Evolutionary conservation across 2,888 invertebrate genomes (phyloP).

Genomic region (Amblyjoppa fuscipennis): DNA sequence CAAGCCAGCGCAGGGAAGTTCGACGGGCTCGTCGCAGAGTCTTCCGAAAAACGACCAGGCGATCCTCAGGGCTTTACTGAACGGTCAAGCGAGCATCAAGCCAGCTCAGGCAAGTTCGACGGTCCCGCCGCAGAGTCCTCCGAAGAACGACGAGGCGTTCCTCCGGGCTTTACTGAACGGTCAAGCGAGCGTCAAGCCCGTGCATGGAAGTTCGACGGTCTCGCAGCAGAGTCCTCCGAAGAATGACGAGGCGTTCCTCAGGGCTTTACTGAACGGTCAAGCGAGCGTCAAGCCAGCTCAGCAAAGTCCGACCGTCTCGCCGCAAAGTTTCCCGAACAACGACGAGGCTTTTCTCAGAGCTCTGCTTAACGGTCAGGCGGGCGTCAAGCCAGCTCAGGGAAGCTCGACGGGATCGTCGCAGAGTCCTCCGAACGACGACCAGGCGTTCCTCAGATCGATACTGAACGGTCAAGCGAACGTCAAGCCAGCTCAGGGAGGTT

Average conservation of each 20-base stretch:
- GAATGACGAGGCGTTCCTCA: slow-evolving; percentile 78
- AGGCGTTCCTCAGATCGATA: slow-evolving; percentile 79
- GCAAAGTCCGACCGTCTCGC: slow-evolving; percentile 82
- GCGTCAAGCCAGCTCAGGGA: slow-evolving; percentile 76
- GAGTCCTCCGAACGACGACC: slow-evolving; percentile 69
- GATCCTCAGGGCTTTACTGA: slow-evolving; percentile 78
- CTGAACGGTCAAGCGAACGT: slow-evolving; percentile 75
- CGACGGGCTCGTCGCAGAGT: slow-evolving; percentile 81
- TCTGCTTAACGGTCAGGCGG: slow-evolving; percentile 76
- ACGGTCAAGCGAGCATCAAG: slow-evolving; percentile 74
- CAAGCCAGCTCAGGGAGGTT: slow-evolving; percentile 76
- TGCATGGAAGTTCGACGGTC: slow-evolving; percentile 83
- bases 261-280: slow-evolving; percentile 77
- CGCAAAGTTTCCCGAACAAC: slow-evolving; percentile 45
- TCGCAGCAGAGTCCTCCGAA: slow-evolving; percentile 27
- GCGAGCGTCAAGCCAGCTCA: slow-evolving; percentile 75
- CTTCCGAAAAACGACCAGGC: slow-evolving; percentile 73
- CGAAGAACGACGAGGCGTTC: slow-evolving; percentile 71
- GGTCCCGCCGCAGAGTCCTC: slow-evolving; percentile 73
- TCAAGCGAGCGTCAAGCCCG: slow-evolving; percentile 74
- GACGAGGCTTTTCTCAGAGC: slow-evolving; percentile 80
- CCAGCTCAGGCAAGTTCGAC: slow-evolving; percentile 81
- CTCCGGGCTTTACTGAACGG: slow-evolving; percentile 78
- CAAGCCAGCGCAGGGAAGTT: slow-evolving; percentile 75
- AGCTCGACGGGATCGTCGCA: slow-evolving; percentile 81